Base-by-base conservation (phyloP, 2,888 invertebrate genomes). In the Scrobipalpa atriplicella region DNA sequence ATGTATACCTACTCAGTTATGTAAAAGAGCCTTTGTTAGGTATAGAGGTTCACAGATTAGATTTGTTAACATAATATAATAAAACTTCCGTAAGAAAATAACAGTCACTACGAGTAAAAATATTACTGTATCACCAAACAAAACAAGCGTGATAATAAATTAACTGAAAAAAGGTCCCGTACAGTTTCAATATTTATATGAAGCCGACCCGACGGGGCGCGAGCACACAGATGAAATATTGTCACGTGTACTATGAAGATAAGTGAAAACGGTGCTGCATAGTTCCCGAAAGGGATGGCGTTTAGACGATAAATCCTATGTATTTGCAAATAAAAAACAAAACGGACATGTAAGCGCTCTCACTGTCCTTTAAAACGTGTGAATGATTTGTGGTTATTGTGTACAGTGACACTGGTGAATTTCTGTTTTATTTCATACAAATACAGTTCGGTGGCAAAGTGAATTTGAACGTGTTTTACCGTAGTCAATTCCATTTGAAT, bases 161-260 rank as follows among this genome's bases (percentile, higher is more conserved):
- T 77, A 71, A 72, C 69, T 75, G 70, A 70, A 74, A 78, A 78
- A 79, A 71, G 79, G 80, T 80, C 79, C 80, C 75, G 78, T 73
- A 76, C 67, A 69, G 68, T 75, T 78, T 73, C 74, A 76, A 77
- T 80, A 80, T 81, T 82, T 80, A 81, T 80, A 29, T 29, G 73
- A 73, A 75, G 71, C 73, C 68, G 67, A 70, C 67, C 69, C 65
- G 67, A 29, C 29, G 29, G 29, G 29, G 65, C 66, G 67, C 66
- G 67, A 66, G 67, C 64, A 62, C 29, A n/a, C 61, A 69, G 67
- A 73, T 76, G 72, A 76, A 71, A 70, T 72, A 76, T 73, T 64
- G 73, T 70, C 68, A 72, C 73, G 72, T 72, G 75, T 64, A 71
- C 64, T 39, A 51, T 68, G 56, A 64, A 68, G 72, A 71, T 73